Evolutionary conservation across 2,113 vertebrate genomes (phyloP).

Genomic region (Oreamnos americanus): DNA sequence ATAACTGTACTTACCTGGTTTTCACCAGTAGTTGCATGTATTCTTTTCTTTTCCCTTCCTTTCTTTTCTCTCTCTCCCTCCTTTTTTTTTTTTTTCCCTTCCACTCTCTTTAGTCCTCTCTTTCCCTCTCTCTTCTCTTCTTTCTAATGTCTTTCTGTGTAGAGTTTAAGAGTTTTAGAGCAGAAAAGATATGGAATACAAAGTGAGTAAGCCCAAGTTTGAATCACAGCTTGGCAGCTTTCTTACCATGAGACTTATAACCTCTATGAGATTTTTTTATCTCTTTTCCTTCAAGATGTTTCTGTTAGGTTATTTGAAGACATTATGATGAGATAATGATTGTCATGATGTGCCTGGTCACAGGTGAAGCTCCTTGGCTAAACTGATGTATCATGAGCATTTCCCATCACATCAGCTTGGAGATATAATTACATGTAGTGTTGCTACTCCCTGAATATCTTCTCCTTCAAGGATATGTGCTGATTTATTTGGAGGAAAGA

Average conservation of each 20-base stretch:
- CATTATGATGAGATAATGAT: neutral
- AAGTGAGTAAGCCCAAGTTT: neutral
- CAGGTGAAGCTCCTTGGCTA: neutral
- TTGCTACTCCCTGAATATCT: neutral
- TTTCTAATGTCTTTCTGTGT: neutral
- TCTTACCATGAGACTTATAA: neutral
- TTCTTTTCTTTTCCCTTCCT: neutral
- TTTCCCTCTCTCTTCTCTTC: fast-evolving
- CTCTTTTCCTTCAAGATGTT: neutral
- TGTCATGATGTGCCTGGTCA: neutral
- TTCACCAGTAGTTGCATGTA: neutral
- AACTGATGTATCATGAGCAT: neutral
- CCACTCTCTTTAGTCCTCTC: fast-evolving
- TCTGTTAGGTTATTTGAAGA: neutral
- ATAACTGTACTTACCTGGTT: neutral
- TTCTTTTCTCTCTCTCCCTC: no score
- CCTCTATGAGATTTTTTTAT: neutral
- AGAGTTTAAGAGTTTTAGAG: neutral
- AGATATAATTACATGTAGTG: neutral
- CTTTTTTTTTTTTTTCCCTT: fast-evolving
- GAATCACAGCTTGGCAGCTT: neutral
- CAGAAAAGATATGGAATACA: neutral
- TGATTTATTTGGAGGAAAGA: neutral
- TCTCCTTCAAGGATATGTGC: neutral
- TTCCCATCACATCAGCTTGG: neutral